Evolutionary conservation across 2,888 invertebrate genomes (phyloP).

Genomic region (Strigamia crassipes): DNA sequence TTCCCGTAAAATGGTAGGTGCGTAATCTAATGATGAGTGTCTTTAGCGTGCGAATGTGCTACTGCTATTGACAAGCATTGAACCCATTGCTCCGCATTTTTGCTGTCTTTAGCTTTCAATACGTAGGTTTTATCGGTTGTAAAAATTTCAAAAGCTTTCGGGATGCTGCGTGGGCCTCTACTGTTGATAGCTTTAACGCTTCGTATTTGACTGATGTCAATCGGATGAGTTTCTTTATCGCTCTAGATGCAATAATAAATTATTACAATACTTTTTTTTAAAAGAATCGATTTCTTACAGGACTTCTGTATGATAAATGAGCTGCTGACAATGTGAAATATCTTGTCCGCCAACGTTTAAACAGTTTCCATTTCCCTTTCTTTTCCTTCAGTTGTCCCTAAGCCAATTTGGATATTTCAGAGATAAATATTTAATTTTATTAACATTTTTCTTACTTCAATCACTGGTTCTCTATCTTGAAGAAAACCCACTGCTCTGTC

Average conservation of each 20-base stretch:
- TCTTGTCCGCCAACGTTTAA: conserved; percentile 88
- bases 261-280: not conserved
- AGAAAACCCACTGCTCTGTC: conserved; percentile 81
- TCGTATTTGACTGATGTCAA: conserved; percentile 90
- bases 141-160: conserved; percentile 95
- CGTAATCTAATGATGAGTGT: conserved; percentile 48
- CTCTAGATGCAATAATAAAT: conserved; percentile 63
- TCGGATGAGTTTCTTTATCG: conserved; percentile 65
- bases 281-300: conserved; percentile 62
- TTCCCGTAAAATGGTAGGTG: not conserved
- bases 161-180: conserved; percentile 80
- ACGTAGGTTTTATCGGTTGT: conserved; percentile 86
- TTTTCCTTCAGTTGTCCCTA: conserved; percentile 85
- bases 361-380: conserved; percentile 87
- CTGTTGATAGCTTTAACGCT: conserved; percentile 89
- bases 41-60: conserved; percentile 75
- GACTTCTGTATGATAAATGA: conserved; percentile 77
- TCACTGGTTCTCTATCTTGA: conserved; percentile 80
- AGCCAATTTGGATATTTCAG: not conserved
- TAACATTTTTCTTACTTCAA: conserved; percentile 64
- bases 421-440: not conserved
- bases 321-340: conserved; percentile 94
- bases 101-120: conserved; percentile 90
- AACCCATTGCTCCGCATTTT: conserved; percentile 95
- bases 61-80: conserved; percentile 92